Evolutionary conservation across 2,888 invertebrate genomes (phyloP), one percentile per base, ranked within the genome.

Genomic region (Caenorhabditis sp.): DNA sequence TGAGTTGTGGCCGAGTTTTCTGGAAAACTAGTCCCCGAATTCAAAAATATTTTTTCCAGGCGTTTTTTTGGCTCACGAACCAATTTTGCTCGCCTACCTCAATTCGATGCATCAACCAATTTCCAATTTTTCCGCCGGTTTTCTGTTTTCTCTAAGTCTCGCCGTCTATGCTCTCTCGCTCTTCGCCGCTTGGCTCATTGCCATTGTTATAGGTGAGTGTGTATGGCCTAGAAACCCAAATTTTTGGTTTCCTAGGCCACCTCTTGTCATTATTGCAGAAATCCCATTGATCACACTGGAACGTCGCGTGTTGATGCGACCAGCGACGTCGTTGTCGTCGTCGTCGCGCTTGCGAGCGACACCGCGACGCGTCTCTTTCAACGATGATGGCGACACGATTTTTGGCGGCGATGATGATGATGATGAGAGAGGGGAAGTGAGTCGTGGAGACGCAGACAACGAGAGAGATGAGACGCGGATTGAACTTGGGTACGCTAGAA

Each of bases 21-120:
- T 50, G 50, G 50, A 19, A 50, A 31, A 31, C 31, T 31, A 31
- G 31, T 31, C 31, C 31, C 5, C 31, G 31, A 31, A 31, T 31
- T 31, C 4, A 31, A 31, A 31, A 31, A 31, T 31, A 17, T 53
- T 14, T 43, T 17, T 17, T 43, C 12, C 43, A 43, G 82, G 82
- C 1, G 71, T 82, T 6, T 82, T 78, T 58, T 58, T 82, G 19
- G 70, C 77, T 2, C 82, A 82, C 58, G 82, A 81, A 65, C 79
- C 77, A 8, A 68, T 82, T 23, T 69, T 80, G 8, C 58, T 80
- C 5, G 70, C 60, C 43, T 64, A 75, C 26, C 27, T 80, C n/a
- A 76, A 69, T 58, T 65, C 77, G 5, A 66, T 66, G 4, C 72
- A 78, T 2, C 72, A 76, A 37, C 72, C 80, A 21, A 57, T 69